Base-by-base conservation (phyloP, 2,888 invertebrate genomes). In the Synergus japonicus region DNA sequence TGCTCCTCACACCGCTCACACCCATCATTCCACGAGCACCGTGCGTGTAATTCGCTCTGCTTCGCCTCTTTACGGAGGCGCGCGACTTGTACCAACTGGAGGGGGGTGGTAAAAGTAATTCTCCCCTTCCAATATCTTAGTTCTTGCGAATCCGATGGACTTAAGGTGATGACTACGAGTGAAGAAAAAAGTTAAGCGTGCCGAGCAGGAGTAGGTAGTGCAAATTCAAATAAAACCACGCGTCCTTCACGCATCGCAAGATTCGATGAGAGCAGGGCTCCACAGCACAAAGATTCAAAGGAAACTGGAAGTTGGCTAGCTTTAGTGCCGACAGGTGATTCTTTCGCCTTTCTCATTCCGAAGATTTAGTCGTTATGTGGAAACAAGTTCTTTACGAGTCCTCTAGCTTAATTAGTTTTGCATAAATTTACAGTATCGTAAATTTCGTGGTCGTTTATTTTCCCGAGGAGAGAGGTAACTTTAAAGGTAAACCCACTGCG, bases 11-110 rank as follows among this genome's bases (percentile, higher is more conserved):
- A 54, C 73, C 73, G 29, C 69, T 69, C 69, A 69, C 69, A 69
- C 69, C 69, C 73, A 69, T 69, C 49, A 29, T 46, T 69, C 69
- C 69, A 69, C 49, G 84, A 79, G 82, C 82, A 82, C 69, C 81
- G 82, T 81, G 84, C 86, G 83, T 84, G 86, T 85, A 86, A 86
- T 85, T 80, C 77, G 79, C 81, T 85, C 82, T 85, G 85, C 81
- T 80, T 86, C 83, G 85, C 81, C 84, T 85, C 85, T 84, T 86
- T 84, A 83, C 81, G 15, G 46, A 49, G 73, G 49, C 73, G 73
- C 73, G 49, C 80, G 79, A 83, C 83, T 83, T 79, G 60, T 80
- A 81, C 83, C 80, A 81, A 82, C 80, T 82, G 82, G 84, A 82
- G 81, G 83, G 84, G 83, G 82, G 83, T 77, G 82, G 80, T 79